Base-by-base conservation (phyloP, 2,113 vertebrate species). In the Triplophysa tibetana region DNA sequence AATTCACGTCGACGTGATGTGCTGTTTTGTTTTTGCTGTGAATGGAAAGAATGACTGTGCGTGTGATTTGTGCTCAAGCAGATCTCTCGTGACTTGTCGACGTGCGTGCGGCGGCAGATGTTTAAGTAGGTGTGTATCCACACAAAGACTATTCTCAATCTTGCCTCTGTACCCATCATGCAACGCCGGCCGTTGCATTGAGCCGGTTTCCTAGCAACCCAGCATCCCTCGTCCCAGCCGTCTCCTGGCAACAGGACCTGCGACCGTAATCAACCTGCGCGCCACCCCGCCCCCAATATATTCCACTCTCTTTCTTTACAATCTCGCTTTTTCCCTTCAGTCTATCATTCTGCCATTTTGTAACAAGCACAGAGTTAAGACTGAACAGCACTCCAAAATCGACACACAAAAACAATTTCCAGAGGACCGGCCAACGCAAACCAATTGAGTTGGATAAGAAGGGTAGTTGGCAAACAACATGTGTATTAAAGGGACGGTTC, bases 191-290 rank as follows among this genome's bases (percentile, higher is more conserved):
- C 91, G 91, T 89, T 89, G 90, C 91, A 92, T 92, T 88, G 85
- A 72, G 84, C 75, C 19, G 89, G 92, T 92, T 82, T 87, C 92
- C 86, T 91, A 90, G 92, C 91, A 93, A 93, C 92, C 90, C 89
- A 89, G 90, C 90, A 92, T 92, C 92, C 89, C 90, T 91, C 73
- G 82, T 91, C 89, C 89, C 89, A 74, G 83, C 88, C 88, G 90
- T 93, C 88, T 90, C 92, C 88, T 89, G 88, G 92, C 92, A 93
- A 93, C 91, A 88, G 89, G 90, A 92, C 91, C 90, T 91, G 91
- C 88, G 89, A 92, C 91, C 91, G 75, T 92, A 92, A 92, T 92
- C 91, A 92, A 92, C 91, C 90, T 90, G 88, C 74, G 3, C 74
- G 45, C 89, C 86, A 86, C 89, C 85, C 79, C 88, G 86, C 83